A percentile compares a stretch with the other conserved stretches of the same genome.
Evolutionary conservation across 2,797 vertebrate species (phyloP).

Genomic region (Crossoptilon crossoptilon): DNA sequence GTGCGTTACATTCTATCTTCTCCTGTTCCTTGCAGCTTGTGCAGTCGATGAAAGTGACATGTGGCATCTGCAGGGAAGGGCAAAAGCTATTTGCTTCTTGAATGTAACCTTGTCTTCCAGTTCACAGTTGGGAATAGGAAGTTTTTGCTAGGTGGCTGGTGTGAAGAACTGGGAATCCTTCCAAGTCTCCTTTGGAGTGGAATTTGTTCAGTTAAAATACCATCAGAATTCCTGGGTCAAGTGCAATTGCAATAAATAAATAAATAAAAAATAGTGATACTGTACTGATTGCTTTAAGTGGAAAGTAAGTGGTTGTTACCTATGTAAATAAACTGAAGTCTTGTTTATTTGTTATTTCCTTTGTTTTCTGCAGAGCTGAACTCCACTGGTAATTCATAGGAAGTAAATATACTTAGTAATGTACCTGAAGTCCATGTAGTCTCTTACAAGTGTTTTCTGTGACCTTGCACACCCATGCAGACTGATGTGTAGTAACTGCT

Average conservation of each 20-base stretch:
- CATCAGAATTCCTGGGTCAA: not conserved
- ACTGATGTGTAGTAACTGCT: not conserved
- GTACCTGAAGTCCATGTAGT: not conserved
- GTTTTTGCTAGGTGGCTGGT: not conserved
- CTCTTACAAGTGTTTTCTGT: not conserved
- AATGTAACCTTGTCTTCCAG: not conserved
- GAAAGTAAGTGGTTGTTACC: not conserved
- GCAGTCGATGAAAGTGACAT: not conserved
- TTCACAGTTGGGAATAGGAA: not conserved
- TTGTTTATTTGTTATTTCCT: not conserved
- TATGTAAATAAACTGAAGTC: not conserved
- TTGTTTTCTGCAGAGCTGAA: slow-evolving; percentile 9
- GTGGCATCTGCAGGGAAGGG: not conserved
- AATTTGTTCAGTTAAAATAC: not conserved
- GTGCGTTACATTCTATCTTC: not conserved
- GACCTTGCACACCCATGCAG: not conserved
- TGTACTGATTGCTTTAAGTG: not conserved
- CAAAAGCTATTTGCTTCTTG: not conserved
- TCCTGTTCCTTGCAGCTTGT: not conserved
- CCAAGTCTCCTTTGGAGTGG: not conserved
- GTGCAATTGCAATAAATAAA: not conserved
- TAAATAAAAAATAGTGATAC: not conserved
- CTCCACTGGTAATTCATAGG: not conserved
- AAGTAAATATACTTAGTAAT: not conserved
- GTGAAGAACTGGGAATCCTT: not conserved